Evolutionary conservation across 2,888 invertebrate species (phyloP), one percentile per base, ranked within the genome.

Genomic region (Poecilobothrus nobilitatus): DNA sequence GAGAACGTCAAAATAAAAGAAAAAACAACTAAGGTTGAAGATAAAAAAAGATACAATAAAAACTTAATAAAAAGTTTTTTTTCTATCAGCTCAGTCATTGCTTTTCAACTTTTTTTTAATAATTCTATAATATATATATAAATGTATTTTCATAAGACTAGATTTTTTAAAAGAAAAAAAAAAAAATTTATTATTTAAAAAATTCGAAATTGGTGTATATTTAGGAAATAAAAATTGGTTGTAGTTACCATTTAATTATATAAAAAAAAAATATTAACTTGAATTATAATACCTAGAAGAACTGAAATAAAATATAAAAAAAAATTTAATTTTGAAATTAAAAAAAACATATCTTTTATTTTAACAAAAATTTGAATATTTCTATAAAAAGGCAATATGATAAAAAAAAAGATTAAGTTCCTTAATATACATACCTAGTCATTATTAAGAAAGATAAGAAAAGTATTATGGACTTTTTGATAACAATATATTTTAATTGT

Each of bases 131-230:
- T 27, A 27, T 27, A 27, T 27, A 27, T 27, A 27, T 27, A 53
- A 53, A 53, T 53, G 53, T 53, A 53, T 53, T 53, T 53, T 53
- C 53, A 53, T 53, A 53, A 53, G 53, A 53, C 53, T 53, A 53
- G 53, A 53, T 18, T 53, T 53, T 53, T 53, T 53, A 18, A 53
- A 53, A 12, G 15, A 53, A 15, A 53, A 53, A 44, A 15, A 34
- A 7, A 34, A 34, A 34, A 34, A 34, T 7, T 7, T 7, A 37
- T 10, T 37, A 37, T 10, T 53, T 53, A 6, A 53, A 53, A 53
- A 53, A 15, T 18, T 53, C n/a, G 53, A 53, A 53, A 18, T 53
- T n/a, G 53, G n/a, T 53, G 53, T 53, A 53, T 53, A 4, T 53
- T 53, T 53, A 53, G 53, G 53, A 53, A 53, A 53, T 53, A 53